These are phyloP conservation scores for Xanthia togata DNA, from an alignment of 2,888 invertebrate species.

Conservation along the genomic window DNA sequence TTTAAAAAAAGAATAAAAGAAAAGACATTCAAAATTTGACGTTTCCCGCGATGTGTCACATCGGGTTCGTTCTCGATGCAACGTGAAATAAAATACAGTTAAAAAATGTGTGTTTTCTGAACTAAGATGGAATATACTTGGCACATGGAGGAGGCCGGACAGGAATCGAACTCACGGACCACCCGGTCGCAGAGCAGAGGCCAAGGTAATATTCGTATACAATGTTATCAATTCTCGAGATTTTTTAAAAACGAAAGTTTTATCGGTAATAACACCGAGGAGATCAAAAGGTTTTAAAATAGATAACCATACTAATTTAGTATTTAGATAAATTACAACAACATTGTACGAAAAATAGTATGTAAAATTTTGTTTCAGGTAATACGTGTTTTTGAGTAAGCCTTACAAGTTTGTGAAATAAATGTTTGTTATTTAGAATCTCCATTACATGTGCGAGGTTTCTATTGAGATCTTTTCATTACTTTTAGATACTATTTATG, in stretches of 20 bases:
- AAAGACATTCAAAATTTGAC: conserved; percentile 39
- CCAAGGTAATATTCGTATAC: conserved; percentile 79
- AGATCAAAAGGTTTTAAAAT: not conserved
- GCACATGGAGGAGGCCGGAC: conserved; percentile 85
- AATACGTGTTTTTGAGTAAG: too few relatives aligned
- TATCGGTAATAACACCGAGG: not conserved
- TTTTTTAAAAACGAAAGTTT: not conserved
- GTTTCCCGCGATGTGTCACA: conserved; percentile 71
- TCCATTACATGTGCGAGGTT: too few relatives aligned
- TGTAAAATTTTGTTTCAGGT: too few relatives aligned
- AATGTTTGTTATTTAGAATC: too few relatives aligned
- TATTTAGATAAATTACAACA: not conserved
- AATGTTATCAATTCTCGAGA: not conserved
- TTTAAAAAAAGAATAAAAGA: conserved; percentile 8
- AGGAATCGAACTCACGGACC: conserved; percentile 75
- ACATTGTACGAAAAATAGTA: too few relatives aligned
- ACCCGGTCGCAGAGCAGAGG: conserved; percentile 75
- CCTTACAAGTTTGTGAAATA: too few relatives aligned
- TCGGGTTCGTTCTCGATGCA: conserved; percentile 72
- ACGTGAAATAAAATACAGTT: conserved; percentile 65
- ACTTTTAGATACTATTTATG: too few relatives aligned
- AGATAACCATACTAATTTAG: not conserved
- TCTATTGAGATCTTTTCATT: too few relatives aligned
- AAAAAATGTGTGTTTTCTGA: conserved; percentile 55
- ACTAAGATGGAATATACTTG: conserved; percentile 88